These are phyloP conservation scores for Hydrolagus colliei DNA, from an alignment of 2,797 vertebrate species.

Conservation along the genomic window DNA sequence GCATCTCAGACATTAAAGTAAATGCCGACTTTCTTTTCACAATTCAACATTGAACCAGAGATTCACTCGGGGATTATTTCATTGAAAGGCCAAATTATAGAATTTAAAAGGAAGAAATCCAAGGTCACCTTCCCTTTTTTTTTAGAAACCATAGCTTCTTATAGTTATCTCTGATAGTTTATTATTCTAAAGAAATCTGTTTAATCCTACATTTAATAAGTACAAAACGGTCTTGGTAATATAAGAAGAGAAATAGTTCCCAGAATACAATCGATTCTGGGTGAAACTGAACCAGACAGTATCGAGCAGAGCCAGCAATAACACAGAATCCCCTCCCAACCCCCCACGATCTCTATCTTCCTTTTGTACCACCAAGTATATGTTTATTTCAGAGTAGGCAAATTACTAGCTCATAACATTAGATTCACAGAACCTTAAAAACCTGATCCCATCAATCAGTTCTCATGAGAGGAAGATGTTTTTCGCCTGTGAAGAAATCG, in stretches of 20 bases:
- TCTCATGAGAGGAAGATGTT: background rate
- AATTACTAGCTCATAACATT: background rate
- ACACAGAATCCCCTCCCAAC: too few species aligned
- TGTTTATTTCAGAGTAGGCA: conserved; percentile 15
- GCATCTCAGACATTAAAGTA: background rate
- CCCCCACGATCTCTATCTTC: background rate
- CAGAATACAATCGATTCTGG: conserved; percentile 16
- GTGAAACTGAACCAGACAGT: background rate
- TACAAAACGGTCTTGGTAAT: background rate
- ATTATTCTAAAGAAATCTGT: background rate
- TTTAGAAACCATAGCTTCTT: background rate
- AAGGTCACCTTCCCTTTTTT: background rate
- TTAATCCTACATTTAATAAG: background rate
- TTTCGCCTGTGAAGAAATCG: conserved; percentile 2
- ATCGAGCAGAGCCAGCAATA: background rate
- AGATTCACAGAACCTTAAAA: background rate
- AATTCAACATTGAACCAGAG: background rate
- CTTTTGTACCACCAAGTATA: background rate
- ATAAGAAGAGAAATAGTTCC: background rate
- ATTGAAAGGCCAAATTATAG: background rate
- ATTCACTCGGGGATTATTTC: background rate
- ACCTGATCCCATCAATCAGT: background rate
- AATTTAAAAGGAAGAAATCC: background rate
- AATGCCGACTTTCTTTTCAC: background rate
- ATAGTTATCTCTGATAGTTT: too few species aligned